Percentiles rank a stretch among this genome's conserved stretches.
Conservation (phyloP, 2,113 vertebrate species). For the Eurypyga helias region DNA sequence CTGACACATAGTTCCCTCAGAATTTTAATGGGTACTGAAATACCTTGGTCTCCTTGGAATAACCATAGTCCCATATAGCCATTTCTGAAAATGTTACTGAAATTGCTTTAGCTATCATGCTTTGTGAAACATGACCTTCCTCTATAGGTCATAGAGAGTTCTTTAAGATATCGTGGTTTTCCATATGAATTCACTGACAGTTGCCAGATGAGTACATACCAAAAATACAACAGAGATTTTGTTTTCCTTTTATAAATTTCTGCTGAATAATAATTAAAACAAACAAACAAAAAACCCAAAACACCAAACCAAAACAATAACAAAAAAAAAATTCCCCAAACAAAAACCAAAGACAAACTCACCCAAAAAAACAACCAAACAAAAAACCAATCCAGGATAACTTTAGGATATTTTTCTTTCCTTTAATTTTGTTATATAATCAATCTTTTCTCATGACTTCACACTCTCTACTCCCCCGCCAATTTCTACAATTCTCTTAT, state of each 20-base stretch:
- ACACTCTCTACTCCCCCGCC: background rate
- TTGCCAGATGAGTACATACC: background rate
- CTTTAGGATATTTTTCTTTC: background rate
- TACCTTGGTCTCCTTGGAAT: background rate
- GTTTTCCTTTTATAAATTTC: background rate
- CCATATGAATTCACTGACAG: background rate
- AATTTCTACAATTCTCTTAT: background rate
- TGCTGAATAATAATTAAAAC: background rate
- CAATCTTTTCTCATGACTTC: background rate
- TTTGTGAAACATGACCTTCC: background rate
- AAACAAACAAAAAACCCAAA: too few species aligned
- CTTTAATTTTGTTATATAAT: background rate
- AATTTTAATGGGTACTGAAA: constrained; percentile 8
- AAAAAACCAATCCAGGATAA: background rate
- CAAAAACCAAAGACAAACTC: too few species aligned
- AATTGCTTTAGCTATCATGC: background rate
- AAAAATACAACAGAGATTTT: background rate
- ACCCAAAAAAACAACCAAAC: too few species aligned
- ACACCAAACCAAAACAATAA: too few species aligned
- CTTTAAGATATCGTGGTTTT: background rate
- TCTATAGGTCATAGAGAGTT: background rate
- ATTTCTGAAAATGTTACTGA: background rate
- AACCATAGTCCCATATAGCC: background rate
- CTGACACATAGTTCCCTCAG: background rate
- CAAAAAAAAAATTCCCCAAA: too few species aligned